Evolutionary conservation across 2,113 vertebrate species (phyloP).

Genomic region (Caranx ignobilis): DNA sequence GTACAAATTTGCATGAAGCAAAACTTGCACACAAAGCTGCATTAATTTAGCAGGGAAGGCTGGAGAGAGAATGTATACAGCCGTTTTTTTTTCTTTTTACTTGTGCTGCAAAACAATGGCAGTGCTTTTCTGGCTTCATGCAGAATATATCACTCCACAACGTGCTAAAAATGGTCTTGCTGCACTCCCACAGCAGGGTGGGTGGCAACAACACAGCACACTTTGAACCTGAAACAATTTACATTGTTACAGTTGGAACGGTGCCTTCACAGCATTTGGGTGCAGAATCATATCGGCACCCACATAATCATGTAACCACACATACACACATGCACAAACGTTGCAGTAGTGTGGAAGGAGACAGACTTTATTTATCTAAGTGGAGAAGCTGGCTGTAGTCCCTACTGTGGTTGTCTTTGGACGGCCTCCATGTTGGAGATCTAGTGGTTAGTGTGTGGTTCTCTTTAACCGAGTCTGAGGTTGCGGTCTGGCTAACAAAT

Average conservation of each 20-base stretch:
- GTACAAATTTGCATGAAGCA: conserved; percentile 13
- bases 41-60: not conserved
- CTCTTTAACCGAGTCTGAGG: conserved; percentile 43
- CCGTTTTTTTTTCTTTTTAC: conserved; percentile 17
- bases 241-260: conserved; percentile 76
- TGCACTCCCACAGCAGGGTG: conserved; percentile 62
- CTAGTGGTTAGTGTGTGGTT: conserved; percentile 61
- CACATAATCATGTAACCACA: conserved; percentile 28
- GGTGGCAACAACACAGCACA: conserved; percentile 59
- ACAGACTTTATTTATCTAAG: conserved; percentile 67
- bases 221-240: conserved; percentile 76
- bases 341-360: conserved; percentile 50
- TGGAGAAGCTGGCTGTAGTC: conserved; percentile 56
- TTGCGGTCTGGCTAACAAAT: conserved; percentile 45
- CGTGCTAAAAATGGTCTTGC: conserved; percentile 64
- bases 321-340: conserved; percentile 20
- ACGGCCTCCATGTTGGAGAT: conserved; percentile 66
- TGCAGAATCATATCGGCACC: conserved; percentile 34
- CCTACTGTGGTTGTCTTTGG: conserved; percentile 68
- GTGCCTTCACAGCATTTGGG: conserved; percentile 54
- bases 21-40: conserved; percentile 4
- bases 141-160: conserved; percentile 40
- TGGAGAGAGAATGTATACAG: conserved; percentile 19
- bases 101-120: conserved; percentile 30
- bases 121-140: conserved; percentile 55